Base-by-base conservation (phyloP, 2,113 vertebrate species). In the Zosterops hypoxanthus region DNA sequence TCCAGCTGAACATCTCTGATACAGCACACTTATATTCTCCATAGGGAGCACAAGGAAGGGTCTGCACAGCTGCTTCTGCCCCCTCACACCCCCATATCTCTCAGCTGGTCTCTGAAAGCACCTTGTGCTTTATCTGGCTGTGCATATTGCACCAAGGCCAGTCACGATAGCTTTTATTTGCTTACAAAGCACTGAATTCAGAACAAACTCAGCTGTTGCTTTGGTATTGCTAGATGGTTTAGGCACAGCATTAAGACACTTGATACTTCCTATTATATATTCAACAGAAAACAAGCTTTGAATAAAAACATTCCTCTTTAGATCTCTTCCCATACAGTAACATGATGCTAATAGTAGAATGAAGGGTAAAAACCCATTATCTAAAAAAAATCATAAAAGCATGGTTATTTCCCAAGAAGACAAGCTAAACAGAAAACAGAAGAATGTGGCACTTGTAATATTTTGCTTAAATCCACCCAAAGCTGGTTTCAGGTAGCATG, bases 341-440 rank as follows among this genome's bases (percentile, higher is more conserved):
- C 6, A 34, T 20, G 26, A 79, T 2, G 3, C 2, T 87, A 85
- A 82, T 9, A 75, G 26, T 26, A 16, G 59, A 91, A 73, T 8
- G 42, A 94, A 85, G 15, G 19, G 12, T 64, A 79, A 88, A 93
- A 79, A 5, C 2, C 5, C 9, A 41, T 64, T 85, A 68, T 52
- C 66, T 55, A 85, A 82, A 85, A 85, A 82, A 71, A 50, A 76
- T 14, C 24, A 47, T 61, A 71, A 83, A 94, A 59, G 33, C 5
- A 29, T 3, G 4, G 34, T 85, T 64, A 34, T 77, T 90, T 92
- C 76, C 60, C 65, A 88, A 83, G 57, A 69, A 78, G 24, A 83
- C 17, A 88, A 75, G 44, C 5, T 91, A 63, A 46, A 71, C 36
- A 76, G 46, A 96, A 96, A 71, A 88, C 20, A 76, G 94, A 96